These are phyloP conservation scores for Pteronotus mesoamericanus DNA, from an alignment of 2,797 vertebrate genomes.

Conservation along the genomic window DNA sequence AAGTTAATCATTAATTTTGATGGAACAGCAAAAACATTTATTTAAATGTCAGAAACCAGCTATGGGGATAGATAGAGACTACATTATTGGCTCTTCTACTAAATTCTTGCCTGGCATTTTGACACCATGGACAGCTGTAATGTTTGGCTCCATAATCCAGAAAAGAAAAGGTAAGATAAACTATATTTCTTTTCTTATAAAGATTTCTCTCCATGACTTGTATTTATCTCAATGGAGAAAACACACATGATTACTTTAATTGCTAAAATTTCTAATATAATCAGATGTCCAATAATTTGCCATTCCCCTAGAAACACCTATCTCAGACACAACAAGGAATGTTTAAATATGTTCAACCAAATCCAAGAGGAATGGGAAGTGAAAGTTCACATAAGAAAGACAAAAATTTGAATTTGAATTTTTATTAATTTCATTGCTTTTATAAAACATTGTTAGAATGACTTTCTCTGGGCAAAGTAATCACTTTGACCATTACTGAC, in stretches of 20 bases:
- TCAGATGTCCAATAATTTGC: not conserved
- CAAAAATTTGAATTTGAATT: not conserved
- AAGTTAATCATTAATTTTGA: slow-evolving; percentile 73
- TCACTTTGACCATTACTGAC: not conserved
- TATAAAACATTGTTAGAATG: not conserved
- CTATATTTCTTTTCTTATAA: slow-evolving; percentile 41
- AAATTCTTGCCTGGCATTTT: slow-evolving; percentile 63
- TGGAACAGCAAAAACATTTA: slow-evolving; percentile 69
- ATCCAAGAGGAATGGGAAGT: not conserved
- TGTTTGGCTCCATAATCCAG: slow-evolving; percentile 51
- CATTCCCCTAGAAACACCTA: not conserved
- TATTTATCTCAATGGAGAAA: slow-evolving; percentile 33
- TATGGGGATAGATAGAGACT: no score
- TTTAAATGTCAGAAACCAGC: slow-evolving; percentile 76
- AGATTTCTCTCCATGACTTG: not conserved
- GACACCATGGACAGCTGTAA: slow-evolving; percentile 59
- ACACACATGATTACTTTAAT: not conserved
- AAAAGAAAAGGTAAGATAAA: slow-evolving; percentile 32
- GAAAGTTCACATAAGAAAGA: not conserved
- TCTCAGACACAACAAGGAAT: not conserved
- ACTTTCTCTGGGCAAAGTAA: not conserved
- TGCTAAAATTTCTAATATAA: not conserved
- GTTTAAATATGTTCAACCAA: not conserved
- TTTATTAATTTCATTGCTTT: not conserved
- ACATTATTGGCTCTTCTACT: slow-evolving; percentile 64